These are phyloP conservation scores for Elgonia sp. DNA, from an alignment of 2,888 invertebrate species.

Conservation along the genomic window DNA sequence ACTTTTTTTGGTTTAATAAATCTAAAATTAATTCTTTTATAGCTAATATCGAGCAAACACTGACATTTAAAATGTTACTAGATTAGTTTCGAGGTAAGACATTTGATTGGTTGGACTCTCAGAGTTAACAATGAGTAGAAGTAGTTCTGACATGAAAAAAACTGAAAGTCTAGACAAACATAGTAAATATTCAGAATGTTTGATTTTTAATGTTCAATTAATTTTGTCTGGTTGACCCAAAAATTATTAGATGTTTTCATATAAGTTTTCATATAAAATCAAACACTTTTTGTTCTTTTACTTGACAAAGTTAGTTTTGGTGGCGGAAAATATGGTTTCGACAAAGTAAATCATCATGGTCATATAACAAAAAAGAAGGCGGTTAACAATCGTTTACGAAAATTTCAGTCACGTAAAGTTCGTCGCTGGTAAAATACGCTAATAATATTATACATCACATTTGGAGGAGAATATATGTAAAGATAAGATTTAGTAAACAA, in stretches of 20 bases:
- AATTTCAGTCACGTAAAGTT: conserved; percentile 64
- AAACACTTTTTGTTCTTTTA: no score
- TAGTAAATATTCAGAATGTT: no score
- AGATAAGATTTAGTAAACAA: background rate
- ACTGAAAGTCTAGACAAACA: no score
- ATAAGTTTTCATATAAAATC: no score
- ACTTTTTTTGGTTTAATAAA: background rate
- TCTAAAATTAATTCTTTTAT: background rate
- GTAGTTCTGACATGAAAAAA: no score
- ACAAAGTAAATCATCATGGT: conserved; percentile 56
- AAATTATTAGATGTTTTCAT: no score
- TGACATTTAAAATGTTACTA: conserved; percentile 38
- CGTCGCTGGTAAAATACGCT: conserved; percentile 51
- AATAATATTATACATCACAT: conserved; percentile 67
- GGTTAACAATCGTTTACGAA: conserved; percentile 39
- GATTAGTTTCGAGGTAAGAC: background rate
- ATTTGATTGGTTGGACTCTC: conserved; percentile 40
- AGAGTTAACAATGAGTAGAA: no score
- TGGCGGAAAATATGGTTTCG: conserved; percentile 15
- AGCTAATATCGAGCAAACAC: conserved; percentile 53
- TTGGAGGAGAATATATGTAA: conserved; percentile 52
- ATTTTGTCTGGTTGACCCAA: no score
- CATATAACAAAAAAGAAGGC: conserved; percentile 7
- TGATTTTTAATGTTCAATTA: no score
- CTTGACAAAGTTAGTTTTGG: background rate